Base-by-base conservation (phyloP, 2,797 vertebrate species). In the Poecilia gillii region DNA sequence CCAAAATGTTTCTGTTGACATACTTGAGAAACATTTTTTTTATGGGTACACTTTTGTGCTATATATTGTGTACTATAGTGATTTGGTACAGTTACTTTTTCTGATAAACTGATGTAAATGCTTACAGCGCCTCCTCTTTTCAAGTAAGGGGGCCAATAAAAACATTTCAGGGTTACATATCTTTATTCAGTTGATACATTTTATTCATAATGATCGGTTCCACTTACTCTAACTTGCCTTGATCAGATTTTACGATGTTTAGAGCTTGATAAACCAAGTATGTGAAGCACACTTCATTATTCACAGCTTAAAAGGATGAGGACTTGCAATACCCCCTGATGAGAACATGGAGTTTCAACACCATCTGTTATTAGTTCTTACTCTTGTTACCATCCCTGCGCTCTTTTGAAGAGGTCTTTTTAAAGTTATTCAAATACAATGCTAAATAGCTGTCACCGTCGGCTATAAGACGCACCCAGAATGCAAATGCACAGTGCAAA, bases 301-400 rank as follows among this genome's bases (percentile, higher is more conserved):
- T 90, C 88, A 88, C 87, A 55, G 80, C 88, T 85, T 92, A 95
- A 93, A 94, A 93, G 91, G 88, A 90, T 90, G 90, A 90, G 87
- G 81, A 92, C 94, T 93, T 92, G 92, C 91, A 93, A 92, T 81
- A 81, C 91, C 91, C 89, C 93, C 93, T 72, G 91, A 89, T 92
- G 93, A 72, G 94, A 94, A 92, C 92, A 91, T 77, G 78, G 81
- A 88, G 89, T 90, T 94, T 89, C 87, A 88, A 93, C 94, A 94
- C 94, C 94, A 95, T 95, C 94, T 95, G 93, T 91, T 94, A 93
- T 95, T 94, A 94, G 93, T 94, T 94, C 80, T 85, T 76, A 81
- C 90, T 84, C 80, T 87, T 89, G 87, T 92, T 92, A 88, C 87
- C 86, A 84, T 45, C 90, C 87, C 87, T 84, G 84, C 81, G 79